phyloP scores from a whole-genome alignment of 2,113 vertebrate species.

The Mastomys natalensis region DNA sequence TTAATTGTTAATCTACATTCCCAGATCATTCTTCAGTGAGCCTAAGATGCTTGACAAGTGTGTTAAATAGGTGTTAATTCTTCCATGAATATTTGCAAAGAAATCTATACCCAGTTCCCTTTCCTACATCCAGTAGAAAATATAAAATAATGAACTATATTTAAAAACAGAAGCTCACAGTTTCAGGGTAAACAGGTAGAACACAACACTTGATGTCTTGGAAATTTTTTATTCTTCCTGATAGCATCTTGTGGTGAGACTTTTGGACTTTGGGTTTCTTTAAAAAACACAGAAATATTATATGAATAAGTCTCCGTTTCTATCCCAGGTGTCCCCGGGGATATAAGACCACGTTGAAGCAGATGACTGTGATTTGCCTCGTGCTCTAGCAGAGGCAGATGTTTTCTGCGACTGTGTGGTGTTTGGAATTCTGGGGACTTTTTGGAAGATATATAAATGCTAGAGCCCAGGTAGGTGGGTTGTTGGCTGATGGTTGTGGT shows the following conservation, averaged over 20 bases:
- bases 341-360: too few relatives aligned
- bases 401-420: too few relatives aligned
- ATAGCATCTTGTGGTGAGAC: not conserved
- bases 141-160: not conserved
- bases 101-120: conserved; percentile 9
- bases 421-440: too few relatives aligned
- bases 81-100: not conserved
- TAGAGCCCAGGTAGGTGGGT: too few relatives aligned
- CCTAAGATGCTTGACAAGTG: not conserved
- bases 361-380: too few relatives aligned
- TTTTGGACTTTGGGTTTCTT: too few relatives aligned
- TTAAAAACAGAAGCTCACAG: not conserved
- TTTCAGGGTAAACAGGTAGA: not conserved
- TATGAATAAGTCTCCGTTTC: too few relatives aligned
- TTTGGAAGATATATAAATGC: too few relatives aligned
- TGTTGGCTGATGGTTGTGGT: too few relatives aligned
- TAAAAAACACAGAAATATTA: too few relatives aligned
- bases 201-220: not conserved
- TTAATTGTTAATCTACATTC: not conserved
- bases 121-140: not conserved
- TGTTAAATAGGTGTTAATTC: not conserved
- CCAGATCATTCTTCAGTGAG: not conserved
- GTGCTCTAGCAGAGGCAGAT: too few relatives aligned
- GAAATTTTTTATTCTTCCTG: conserved; percentile 51
- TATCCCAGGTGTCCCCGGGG: too few relatives aligned